A percentile compares a stretch with the other conserved stretches of the same genome.
phyloP scores from a whole-genome alignment of 2,888 invertebrate genomes.

The Chloromyia formosa region DNA sequence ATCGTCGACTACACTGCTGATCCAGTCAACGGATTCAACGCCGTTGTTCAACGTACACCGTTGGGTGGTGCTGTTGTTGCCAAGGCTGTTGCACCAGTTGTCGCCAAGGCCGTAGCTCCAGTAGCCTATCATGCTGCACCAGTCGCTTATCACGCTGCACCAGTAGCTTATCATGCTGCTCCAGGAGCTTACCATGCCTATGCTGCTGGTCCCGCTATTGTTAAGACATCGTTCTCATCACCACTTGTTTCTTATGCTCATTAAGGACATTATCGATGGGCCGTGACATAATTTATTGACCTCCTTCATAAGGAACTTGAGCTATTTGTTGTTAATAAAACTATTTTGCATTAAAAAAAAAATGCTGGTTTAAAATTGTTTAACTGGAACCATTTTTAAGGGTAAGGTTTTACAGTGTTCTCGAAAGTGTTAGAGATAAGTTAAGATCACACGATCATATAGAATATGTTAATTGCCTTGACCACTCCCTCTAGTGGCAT shows the following conservation, averaged over 20 bases:
- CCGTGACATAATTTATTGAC: constrained; percentile 31
- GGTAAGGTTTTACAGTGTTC: no score
- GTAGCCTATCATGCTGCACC: constrained; percentile 52
- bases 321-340: constrained; percentile 27
- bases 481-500: no score
- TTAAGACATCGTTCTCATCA: constrained; percentile 47
- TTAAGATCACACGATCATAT: no score
- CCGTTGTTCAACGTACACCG: constrained; percentile 51
- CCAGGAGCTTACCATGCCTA: constrained; percentile 51
- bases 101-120: neutral
- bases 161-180: constrained; percentile 55
- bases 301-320: constrained; percentile 31
- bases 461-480: no score
- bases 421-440: no score
- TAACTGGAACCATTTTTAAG: no score
- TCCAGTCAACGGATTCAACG: constrained; percentile 53
- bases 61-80: constrained; percentile 51
- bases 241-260: constrained; percentile 46
- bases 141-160: constrained; percentile 48
- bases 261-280: constrained; percentile 19
- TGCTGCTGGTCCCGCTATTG: constrained; percentile 25
- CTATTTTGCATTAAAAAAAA: constrained; percentile 12
- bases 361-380: no score
- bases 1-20: constrained; percentile 67
- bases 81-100: constrained; percentile 49